Percentiles rank a stretch among this genome's conserved stretches.
Evolutionary conservation across 2,888 invertebrate genomes (phyloP).

Genomic region (Gari tellinella): DNA sequence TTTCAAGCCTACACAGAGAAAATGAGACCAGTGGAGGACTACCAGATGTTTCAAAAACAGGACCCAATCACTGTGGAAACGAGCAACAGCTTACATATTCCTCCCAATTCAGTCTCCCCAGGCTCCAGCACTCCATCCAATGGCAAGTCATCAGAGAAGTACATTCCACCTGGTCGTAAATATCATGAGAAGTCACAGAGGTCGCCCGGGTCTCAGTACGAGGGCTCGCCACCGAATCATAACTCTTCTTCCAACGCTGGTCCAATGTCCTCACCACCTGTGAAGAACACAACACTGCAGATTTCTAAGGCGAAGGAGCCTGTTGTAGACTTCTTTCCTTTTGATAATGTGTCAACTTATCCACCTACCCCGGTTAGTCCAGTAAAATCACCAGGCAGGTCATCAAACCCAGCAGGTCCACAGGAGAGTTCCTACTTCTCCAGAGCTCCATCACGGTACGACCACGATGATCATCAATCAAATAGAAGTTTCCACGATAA

Average conservation of each 20-base stretch:
- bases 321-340: constrained; percentile 56
- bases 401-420: background rate
- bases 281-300: background rate
- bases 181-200: constrained; percentile 24
- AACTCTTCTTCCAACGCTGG: background rate
- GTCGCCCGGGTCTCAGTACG: constrained; percentile 2
- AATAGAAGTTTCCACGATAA: background rate
- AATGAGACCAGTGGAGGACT: no score
- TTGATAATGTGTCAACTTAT: constrained; percentile 56
- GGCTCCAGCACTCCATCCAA: background rate
- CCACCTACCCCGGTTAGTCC: constrained; percentile 44
- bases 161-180: constrained; percentile 49
- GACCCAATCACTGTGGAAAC: no score
- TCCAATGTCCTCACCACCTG: background rate
- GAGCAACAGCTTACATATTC: background rate
- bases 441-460: constrained; percentile 10
- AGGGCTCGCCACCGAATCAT: no score
- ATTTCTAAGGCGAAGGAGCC: constrained; percentile 27
- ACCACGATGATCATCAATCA: background rate
- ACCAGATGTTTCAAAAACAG: no score
- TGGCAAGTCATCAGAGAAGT: constrained; percentile 30
- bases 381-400: constrained; percentile 33
- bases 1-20: no score
- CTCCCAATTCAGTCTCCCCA: background rate
- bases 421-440: constrained; percentile 15